These are phyloP conservation scores for Hylaeus volcanicus DNA, from an alignment of 1,140 invertebrate species.

Conservation along the genomic window DNA sequence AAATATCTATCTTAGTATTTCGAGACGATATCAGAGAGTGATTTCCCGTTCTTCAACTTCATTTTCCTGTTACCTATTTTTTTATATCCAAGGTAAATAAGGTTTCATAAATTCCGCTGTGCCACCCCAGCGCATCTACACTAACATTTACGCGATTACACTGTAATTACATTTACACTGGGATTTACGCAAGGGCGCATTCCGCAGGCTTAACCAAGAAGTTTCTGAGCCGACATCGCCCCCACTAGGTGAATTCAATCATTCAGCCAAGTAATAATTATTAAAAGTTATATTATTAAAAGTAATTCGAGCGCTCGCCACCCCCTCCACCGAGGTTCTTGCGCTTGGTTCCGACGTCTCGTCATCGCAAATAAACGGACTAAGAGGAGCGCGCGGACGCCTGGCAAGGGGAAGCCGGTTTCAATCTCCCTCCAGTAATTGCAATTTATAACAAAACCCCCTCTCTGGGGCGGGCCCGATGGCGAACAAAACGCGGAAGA, in stretches of 20 bases:
- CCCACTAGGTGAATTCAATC: neutral
- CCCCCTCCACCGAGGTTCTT: neutral
- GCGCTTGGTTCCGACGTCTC: neutral
- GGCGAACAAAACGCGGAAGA: slow-evolving; percentile 29
- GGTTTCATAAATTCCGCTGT: too few relatives aligned
- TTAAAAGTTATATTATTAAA: too few relatives aligned
- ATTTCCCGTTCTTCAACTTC: too few relatives aligned
- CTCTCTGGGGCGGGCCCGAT: neutral
- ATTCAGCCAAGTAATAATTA: neutral
- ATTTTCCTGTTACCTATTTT: too few relatives aligned
- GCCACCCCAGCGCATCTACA: too few relatives aligned
- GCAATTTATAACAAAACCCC: slow-evolving; percentile 19
- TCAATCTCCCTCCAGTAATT: slow-evolving; percentile 23
- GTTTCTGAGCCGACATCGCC: neutral
- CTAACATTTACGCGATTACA: too few relatives aligned
- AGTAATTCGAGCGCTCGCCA: slow-evolving; percentile 41
- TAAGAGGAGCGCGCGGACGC: neutral
- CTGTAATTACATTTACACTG: neutral
- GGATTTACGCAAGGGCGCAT: neutral
- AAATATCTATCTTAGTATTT: too few relatives aligned
- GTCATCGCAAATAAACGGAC: neutral
- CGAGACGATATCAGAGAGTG: too few relatives aligned
- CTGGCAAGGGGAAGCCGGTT: neutral
- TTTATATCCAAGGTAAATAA: too few relatives aligned
- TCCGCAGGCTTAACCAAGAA: neutral